Conservation (phyloP, 2,797 vertebrate genomes). For the Oophaga sylvatica region DNA sequence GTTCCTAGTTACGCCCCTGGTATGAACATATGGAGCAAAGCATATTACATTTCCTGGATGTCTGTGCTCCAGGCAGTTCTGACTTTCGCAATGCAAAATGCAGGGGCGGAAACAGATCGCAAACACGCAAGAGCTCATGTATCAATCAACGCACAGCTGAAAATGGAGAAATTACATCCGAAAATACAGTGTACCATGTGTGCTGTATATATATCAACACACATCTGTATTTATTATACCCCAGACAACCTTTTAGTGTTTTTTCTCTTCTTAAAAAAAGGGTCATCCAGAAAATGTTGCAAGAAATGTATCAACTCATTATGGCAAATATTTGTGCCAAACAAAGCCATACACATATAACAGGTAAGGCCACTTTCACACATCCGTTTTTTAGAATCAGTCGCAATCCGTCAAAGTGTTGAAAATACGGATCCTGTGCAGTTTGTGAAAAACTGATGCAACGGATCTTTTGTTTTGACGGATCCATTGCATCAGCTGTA, state of each 20-base stretch:
- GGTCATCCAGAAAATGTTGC: background rate
- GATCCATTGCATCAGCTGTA: too few relatives aligned
- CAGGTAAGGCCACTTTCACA: background rate
- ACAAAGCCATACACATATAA: background rate
- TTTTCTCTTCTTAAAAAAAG: background rate
- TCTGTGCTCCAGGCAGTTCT: slow-evolving; percentile 10
- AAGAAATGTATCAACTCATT: background rate
- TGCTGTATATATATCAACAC: background rate
- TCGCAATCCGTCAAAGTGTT: too few relatives aligned
- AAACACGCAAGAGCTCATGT: background rate
- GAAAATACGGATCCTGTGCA: too few relatives aligned
- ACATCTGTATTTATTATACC: background rate
- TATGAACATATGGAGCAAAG: slow-evolving; percentile 39
- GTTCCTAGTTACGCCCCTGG: too few relatives aligned
- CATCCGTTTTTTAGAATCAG: too few relatives aligned
- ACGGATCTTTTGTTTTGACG: too few relatives aligned
- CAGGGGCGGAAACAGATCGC: slow-evolving; percentile 5
- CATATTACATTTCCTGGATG: slow-evolving; percentile 18
- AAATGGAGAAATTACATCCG: background rate
- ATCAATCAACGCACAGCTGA: background rate
- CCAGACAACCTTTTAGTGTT: background rate
- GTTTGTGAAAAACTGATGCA: too few relatives aligned
- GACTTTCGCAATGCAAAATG: slow-evolving; percentile 4
- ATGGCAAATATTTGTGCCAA: background rate
- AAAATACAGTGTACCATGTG: background rate